Conservation (phyloP, 2,888 invertebrate species). For the Diabrotica balteata region DNA sequence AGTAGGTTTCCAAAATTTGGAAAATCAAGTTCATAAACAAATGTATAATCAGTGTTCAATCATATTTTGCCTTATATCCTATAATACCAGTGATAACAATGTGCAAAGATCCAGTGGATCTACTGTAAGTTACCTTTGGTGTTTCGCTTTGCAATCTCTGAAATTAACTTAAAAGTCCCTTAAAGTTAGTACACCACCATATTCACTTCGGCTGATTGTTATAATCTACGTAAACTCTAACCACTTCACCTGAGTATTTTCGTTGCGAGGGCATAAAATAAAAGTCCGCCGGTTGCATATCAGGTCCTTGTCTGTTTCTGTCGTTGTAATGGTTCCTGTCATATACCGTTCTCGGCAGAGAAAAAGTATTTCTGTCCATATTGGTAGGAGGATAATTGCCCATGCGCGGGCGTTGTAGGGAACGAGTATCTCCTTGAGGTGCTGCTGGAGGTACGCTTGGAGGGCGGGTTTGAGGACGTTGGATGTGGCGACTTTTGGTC, state of each 20-base stretch:
- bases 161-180: too few relatives aligned
- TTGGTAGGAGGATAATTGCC: constrained; percentile 47
- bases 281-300: constrained; percentile 82
- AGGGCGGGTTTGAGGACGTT: constrained; percentile 51
- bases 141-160: too few relatives aligned
- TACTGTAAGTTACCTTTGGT: too few relatives aligned
- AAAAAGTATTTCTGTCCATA: constrained; percentile 74
- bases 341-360: constrained; percentile 74
- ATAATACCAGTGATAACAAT: too few relatives aligned
- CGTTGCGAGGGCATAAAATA: constrained; percentile 96
- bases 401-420: constrained; percentile 66
- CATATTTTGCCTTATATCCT: too few relatives aligned
- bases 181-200: not conserved
- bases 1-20: too few relatives aligned
- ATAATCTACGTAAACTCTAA: constrained; percentile 83
- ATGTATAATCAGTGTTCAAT: too few relatives aligned
- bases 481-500: constrained; percentile 30
- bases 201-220: constrained; percentile 71
- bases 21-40: too few relatives aligned
- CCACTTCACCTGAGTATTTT: constrained; percentile 91
- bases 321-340: constrained; percentile 50
- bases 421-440: constrained; percentile 66
- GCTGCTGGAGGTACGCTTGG: constrained; percentile 46
- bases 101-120: too few relatives aligned
- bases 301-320: constrained; percentile 50